phyloP scores from a whole-genome alignment of 2,113 vertebrate species.

The Arenaria interpres region DNA sequence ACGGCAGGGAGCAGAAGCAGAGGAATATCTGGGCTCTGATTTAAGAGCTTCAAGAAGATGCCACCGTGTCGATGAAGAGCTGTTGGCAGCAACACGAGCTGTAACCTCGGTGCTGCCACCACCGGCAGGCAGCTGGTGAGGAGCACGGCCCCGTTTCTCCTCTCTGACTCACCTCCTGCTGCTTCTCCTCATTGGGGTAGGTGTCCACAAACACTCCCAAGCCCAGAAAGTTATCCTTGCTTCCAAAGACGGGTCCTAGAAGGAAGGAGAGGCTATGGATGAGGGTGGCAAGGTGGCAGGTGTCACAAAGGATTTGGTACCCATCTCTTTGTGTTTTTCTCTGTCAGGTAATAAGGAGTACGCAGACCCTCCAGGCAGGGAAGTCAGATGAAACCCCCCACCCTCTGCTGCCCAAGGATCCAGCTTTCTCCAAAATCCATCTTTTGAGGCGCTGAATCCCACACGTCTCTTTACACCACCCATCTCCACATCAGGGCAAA shows the following conservation, averaged over 20 bases:
- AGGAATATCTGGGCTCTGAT: rapidly evolving
- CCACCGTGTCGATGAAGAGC: rapidly evolving
- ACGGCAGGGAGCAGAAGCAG: rapidly evolving
- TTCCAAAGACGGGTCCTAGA: conserved; percentile 94
- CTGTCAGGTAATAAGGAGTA: rapidly evolving
- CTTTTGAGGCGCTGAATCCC: too few relatives aligned
- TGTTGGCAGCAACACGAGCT: rapidly evolving
- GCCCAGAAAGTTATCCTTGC: conserved; percentile 93
- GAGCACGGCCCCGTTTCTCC: rapidly evolving
- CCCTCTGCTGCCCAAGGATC: too few relatives aligned
- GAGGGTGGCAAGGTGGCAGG: neutral
- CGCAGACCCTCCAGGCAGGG: neutral
- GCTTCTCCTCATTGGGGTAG: conserved; percentile 97
- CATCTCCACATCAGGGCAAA: neutral
- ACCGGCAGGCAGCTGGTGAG: neutral
- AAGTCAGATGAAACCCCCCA: neutral
- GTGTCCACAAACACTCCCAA: conserved; percentile 97
- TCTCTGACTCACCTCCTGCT: conserved; percentile 85
- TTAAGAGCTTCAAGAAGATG: neutral
- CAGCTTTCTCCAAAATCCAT: rapidly evolving
- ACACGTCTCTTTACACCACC: rapidly evolving
- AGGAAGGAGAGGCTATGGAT: neutral
- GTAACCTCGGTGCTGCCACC: rapidly evolving
- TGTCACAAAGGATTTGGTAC: rapidly evolving
- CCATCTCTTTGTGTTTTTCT: rapidly evolving